Base-by-base conservation (phyloP, 1,140 invertebrate species). In the Cyphomyrmex costatus region DNA sequence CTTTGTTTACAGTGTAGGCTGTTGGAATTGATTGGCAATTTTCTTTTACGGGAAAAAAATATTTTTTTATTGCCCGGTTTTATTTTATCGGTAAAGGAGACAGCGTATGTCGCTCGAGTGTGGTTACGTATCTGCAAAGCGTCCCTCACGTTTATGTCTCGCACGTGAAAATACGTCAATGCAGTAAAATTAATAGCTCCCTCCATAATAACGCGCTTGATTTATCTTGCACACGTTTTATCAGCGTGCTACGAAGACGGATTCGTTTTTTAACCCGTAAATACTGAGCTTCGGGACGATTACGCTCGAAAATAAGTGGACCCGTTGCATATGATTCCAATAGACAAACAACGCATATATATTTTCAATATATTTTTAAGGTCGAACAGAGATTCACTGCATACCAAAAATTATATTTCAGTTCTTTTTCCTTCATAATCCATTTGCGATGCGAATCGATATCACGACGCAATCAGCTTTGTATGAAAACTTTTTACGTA, bases 151-250 rank as follows among this genome's bases (percentile, higher is more conserved):
- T 70, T 82, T 82, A 82, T 53, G 30, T 36, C 65, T 71, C 30
- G 78, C 65, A 82, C 36, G 51, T 82, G 66, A 19, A 82, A 82
- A 71, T 71, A 82, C 79, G 66, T 82, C 66, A 73, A 60, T 71
- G 51, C 51, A 46, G 14, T 60, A 46, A 82, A 82, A 71, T 73
- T 71, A 82, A 82, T 82, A 82, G 51, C 21, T 14, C 51, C 66
- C 51, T 56, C 53, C 51, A 66, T 79, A 73, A 82, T 82, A 82
- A 82, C 53, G 46, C 36, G 66, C 51, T 82, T 82, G 66, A 82
- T 82, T 73, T 82, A 82, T 82, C 36, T 53, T 19, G 66, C 19
- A 24, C 1, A 24, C 33, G 12, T 82, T 82, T 82, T 58, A 82
- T 71, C 19, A 36, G 24, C 33, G 24, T 21, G 49, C 33, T 56